Evolutionary conservation across 1,140 invertebrate genomes (phyloP), one percentile per base, ranked within the genome.

Genomic region (Drosophila jambulina): DNA sequence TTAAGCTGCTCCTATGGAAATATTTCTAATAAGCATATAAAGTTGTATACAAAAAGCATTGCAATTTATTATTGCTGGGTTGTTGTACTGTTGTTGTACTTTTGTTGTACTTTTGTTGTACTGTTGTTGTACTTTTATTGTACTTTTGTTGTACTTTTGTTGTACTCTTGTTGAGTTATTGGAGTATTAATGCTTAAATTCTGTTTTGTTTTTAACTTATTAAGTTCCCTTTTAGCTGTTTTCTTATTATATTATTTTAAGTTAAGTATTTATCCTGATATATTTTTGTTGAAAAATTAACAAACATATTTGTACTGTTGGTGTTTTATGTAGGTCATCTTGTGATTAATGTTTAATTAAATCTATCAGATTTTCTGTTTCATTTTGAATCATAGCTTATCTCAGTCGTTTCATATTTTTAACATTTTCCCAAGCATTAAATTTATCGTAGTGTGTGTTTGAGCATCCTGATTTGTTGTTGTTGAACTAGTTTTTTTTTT

Each of bases 401-500:
- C 8, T 34, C 0, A 32, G 6, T 38, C 13, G 6, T 17, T 17
- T 38, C 15, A 5, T 32, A 15, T 23, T 32, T 21, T 21, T 5
- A 34, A 9, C 19, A 36, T 42, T 49, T 65, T 56, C 13, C n/a
- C 12, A 15, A 15, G 40, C 60, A 48, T 59, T 29, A 19, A 27
- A 17, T 53, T 58, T 78, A 40, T 48, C 23, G 38, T 60, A 4
- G 48, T 36, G 4, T 54, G 4, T 17, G 51, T 36, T 21, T 6
- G 9, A 56, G 34, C 56, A 25, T 42, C 13, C 54, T 57, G 36
- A 29, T 45, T 29, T 72, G 56, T 46, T 59, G 25, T 27, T 70
- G 58, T 23, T 48, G 17, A 56, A 56, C 53, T 25, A 38, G 53
- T 1, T 38, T 56, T 38, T 1, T 38, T 56, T 38, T 34, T 36